phyloP scores from a whole-genome alignment of 2,113 vertebrate species.

The Tachysurus fulvidraco region DNA sequence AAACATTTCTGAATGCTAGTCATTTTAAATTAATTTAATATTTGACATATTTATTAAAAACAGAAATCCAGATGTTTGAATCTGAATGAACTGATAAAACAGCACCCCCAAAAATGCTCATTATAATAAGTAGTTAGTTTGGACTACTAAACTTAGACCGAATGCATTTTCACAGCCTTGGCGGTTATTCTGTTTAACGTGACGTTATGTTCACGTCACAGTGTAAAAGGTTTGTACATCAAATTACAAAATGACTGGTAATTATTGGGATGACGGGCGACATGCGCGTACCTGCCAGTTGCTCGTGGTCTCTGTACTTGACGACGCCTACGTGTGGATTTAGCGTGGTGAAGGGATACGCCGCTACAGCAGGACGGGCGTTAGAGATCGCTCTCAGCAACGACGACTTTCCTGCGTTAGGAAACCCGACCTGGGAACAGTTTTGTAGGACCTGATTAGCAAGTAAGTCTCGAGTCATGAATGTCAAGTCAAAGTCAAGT shows the following conservation, averaged over 20 bases:
- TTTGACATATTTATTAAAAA: background rate
- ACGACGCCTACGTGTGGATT: slow-evolving; percentile 91
- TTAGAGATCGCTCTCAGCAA: slow-evolving; percentile 88
- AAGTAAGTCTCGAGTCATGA: background rate
- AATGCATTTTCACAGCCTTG: too few species aligned
- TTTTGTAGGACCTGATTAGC: too few species aligned
- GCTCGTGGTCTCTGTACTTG: slow-evolving; percentile 84
- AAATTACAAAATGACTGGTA: background rate
- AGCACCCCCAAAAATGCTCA: background rate
- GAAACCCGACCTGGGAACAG: slow-evolving; percentile 86
- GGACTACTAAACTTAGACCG: background rate
- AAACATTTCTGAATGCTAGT: background rate
- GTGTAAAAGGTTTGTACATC: background rate
- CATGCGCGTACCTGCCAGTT: slow-evolving; percentile 82
- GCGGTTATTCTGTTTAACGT: background rate
- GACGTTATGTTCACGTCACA: background rate
- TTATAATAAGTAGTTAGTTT: background rate
- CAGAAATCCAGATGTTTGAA: background rate
- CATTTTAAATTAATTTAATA: background rate
- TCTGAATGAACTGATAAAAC: background rate
- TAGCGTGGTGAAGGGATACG: slow-evolving; percentile 94
- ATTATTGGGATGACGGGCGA: too few species aligned
- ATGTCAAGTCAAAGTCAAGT: too few species aligned
- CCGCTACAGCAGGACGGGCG: slow-evolving; percentile 86
- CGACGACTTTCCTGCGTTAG: slow-evolving; percentile 94